Base-by-base conservation (phyloP, 92 coral and sea anemone genomes). In the Palythoa grandiflora region DNA sequence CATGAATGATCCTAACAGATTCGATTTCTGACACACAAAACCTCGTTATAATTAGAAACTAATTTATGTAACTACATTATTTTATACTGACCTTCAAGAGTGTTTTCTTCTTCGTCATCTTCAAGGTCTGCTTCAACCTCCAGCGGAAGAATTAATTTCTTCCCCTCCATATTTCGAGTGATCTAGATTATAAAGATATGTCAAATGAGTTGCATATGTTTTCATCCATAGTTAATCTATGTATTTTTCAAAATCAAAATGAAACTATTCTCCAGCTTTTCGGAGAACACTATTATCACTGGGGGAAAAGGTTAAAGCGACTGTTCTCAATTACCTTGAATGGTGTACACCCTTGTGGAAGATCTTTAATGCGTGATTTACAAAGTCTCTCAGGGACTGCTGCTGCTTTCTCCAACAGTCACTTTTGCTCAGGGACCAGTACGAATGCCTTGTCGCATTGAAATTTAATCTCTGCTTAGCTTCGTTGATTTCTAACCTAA, bases 391-490 rank as follows among this genome's bases (percentile, higher is more conserved):
- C 52, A 73, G 51, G 53, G 55, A 73, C 53, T 73, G 77, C 35
- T n/a, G n/a, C n/a, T 9, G 54, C 53, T 73, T 73, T 73, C 54
- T 39, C 77, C 77, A 73, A 38, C 21, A 28, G 47, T 55, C 77
- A 3, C 54, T 75, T 75, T 48, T 75, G 80, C 63, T 50, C n/a
- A 48, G 9, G 2, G 80, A 75, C 63, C 80, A 48, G 61, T 50
- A 75, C 2, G 63, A 75, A 75, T 75, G 63, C 63, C 80, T 75
- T 75, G 80, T 75, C 38, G 80, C 40, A 16, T 75, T 75, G 61
- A 75, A 75, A 7, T 75, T 75, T 5, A 11, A 16, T 38, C 21
- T 40, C 35, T 73, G 55, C 28, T 40, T 13, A 13, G 8, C 20
- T 15, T 73, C 54, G 77, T 38, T 12, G 77, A 73, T 3, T 15